These are phyloP conservation scores for Istiophorus platypterus DNA, from an alignment of 2,113 vertebrate species.

Conservation along the genomic window DNA sequence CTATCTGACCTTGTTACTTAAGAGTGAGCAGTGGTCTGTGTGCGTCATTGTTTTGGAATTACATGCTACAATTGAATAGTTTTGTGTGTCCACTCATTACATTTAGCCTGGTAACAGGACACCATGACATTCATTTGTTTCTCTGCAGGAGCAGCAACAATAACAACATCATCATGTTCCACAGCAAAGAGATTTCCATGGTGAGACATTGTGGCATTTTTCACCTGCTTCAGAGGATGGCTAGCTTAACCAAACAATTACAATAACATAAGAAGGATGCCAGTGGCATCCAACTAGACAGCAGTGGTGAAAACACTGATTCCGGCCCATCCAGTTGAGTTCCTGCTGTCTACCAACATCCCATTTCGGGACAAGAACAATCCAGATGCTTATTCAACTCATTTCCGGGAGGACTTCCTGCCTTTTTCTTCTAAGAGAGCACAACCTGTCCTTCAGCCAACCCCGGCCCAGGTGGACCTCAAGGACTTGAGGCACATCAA, in stretches of 20 bases:
- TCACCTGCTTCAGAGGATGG: constrained; percentile 14
- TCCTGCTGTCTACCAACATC: constrained; percentile 24
- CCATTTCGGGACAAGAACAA: neutral
- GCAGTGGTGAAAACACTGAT: constrained; percentile 19
- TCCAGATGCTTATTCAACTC: constrained; percentile 14
- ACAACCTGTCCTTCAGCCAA: fast-evolving
- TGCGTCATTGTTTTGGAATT: neutral
- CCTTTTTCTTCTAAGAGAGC: neutral
- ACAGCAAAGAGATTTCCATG: constrained; percentile 50
- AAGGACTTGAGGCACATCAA: neutral
- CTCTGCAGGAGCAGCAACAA: constrained; percentile 43
- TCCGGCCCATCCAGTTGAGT: neutral
- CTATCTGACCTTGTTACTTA: neutral
- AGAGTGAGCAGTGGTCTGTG: neutral
- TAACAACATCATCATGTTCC: constrained; percentile 54
- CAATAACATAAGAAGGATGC: neutral
- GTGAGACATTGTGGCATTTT: constrained; percentile 51
- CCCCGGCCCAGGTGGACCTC: constrained; percentile 10
- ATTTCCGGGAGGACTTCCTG: constrained; percentile 32
- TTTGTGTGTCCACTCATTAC: neutral
- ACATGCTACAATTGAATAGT: neutral
- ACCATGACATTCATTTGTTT: constrained; percentile 27
- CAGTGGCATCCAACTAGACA: constrained; percentile 4
- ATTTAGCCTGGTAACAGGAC: constrained; percentile 33
- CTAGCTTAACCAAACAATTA: neutral